Base-by-base conservation (phyloP, 2,113 vertebrate species). In the Gnathonemus longibarbis region DNA sequence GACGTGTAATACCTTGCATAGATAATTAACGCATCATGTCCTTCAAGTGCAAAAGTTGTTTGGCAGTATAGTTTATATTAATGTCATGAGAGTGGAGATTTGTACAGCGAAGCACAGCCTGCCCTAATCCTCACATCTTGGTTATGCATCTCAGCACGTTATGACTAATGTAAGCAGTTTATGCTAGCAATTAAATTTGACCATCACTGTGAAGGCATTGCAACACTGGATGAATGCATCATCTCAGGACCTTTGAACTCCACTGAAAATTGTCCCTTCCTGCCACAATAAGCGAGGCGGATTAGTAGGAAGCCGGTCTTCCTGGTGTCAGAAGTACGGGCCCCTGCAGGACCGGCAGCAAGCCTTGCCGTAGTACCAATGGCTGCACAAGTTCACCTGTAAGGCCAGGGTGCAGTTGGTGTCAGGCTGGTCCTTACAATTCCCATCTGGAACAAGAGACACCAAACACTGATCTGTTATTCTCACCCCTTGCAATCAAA, bases 291-390 rank as follows among this genome's bases (percentile, higher is more conserved):
- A 52, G 13, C 15, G 45, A 49, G 13, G 49, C n/a, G 21, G 27
- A 11, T 56, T 27, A 56, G 27, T 35, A 56, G 52, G 27, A 85
- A n/a, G 42, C 35, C 0, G 49, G 49, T 86, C 50, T 48, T 56
- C 8, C 31, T 42, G 21, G 19, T 31, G 9, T 93, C 95, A 95
- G 88, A 94, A 91, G 89, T 89, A 91, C 19, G 87, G 7, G 92
- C 95, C 92, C 0, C 97, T 94, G 95, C 98, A 99, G 91, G 98
- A 98, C 89, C 97, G 96, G 94, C 98, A 99, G 95, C 98, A 99
- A 85, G 98, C 98, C 93, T 98, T 99, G 95, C 98, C 98, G 95
- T 99, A 99, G 95, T 98, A 99, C 98, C 98, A 99, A 95, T 99
- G 98, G 92, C 97, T 96, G 92, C 98, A 99, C 91, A 99, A 96